A percentile compares a stretch with the other conserved stretches of the same genome.
phyloP scores from a whole-genome alignment of 2,113 vertebrate genomes.

The Sylvia atricapilla region DNA sequence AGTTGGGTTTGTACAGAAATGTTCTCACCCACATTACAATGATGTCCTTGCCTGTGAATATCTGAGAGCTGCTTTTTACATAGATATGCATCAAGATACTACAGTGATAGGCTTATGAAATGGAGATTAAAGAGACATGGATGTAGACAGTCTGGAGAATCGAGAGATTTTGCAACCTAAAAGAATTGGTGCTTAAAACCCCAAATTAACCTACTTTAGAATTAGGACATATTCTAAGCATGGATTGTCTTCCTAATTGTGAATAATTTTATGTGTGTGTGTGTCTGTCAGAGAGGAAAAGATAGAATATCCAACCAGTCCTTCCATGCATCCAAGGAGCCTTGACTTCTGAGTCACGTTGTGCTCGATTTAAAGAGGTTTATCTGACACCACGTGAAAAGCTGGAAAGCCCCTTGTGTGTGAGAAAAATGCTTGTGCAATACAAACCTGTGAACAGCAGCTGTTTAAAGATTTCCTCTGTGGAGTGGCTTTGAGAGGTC shows the following conservation, averaged over 20 bases:
- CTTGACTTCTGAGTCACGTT: background rate
- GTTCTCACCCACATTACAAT: background rate
- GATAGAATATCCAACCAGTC: background rate
- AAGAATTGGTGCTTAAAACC: slow-evolving; percentile 19
- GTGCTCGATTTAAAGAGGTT: background rate
- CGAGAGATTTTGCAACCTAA: background rate
- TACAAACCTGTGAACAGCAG: background rate
- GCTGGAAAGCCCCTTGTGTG: background rate
- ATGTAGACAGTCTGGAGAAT: background rate
- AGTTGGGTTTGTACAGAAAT: background rate
- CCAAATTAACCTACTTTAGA: background rate
- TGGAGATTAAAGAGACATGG: background rate
- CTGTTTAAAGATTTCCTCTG: background rate
- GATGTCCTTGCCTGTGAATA: background rate
- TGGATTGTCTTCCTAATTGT: background rate
- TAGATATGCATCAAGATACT: background rate
- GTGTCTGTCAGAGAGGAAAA: background rate
- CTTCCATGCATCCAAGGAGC: background rate
- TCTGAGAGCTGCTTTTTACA: slow-evolving; percentile 10
- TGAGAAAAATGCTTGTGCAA: background rate
- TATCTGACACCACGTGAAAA: background rate
- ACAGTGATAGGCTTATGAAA: background rate
- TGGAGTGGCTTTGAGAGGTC: background rate
- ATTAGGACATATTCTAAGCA: background rate
- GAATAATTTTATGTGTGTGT: background rate